phyloP scores from a whole-genome alignment of 2,888 invertebrate genomes.

The Plebejus anna region DNA sequence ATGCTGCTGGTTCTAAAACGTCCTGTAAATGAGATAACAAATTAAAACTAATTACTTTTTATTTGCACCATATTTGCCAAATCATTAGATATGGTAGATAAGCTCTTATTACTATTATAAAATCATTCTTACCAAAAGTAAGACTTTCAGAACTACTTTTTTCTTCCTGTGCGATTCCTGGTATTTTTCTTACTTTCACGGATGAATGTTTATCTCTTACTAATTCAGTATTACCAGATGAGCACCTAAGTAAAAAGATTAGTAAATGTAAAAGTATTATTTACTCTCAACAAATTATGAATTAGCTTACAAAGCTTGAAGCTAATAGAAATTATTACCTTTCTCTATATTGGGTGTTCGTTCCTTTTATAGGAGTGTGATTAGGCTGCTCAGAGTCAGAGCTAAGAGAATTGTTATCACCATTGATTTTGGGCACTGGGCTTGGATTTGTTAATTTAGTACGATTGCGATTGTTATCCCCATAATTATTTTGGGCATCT shows the following conservation, averaged over 20 bases:
- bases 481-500: conserved; percentile 47
- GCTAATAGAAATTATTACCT: conserved; percentile 60
- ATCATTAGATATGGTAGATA: neutral
- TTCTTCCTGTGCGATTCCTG: conserved; percentile 81
- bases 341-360: conserved; percentile 73
- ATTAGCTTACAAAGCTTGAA: neutral
- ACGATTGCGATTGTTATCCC: conserved; percentile 56
- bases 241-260: conserved; percentile 52
- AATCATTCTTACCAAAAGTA: conserved; percentile 73
- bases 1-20: conserved; percentile 75
- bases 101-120: conserved; percentile 23
- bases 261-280: neutral
- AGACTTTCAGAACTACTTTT: conserved; percentile 92
- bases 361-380: conserved; percentile 82
- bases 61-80: neutral
- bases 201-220: conserved; percentile 64
- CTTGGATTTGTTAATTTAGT: conserved; percentile 47
- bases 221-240: conserved; percentile 61
- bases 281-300: neutral
- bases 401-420: conserved; percentile 82
- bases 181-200: conserved; percentile 58
- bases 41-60: conserved; percentile 2
- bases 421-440: conserved; percentile 53
- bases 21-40: conserved; percentile 48
- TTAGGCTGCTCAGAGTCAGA: conserved; percentile 87